phyloP scores from a whole-genome alignment of 2,113 vertebrate genomes.

The Elachura formosa region DNA sequence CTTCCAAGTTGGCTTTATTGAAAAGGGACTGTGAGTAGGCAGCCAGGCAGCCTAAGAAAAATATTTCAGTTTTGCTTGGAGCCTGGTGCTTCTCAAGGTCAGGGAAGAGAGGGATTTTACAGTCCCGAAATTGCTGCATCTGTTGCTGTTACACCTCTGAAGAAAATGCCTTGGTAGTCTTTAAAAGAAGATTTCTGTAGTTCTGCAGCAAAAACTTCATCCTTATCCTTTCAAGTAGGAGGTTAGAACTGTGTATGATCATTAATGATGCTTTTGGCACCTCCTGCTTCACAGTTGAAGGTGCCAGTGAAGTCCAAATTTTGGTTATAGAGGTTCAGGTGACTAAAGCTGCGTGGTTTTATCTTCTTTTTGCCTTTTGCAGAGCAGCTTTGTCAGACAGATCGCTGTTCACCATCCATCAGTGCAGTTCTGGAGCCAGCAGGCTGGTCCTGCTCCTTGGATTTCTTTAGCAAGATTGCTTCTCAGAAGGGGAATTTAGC shows the following conservation, averaged over 20 bases:
- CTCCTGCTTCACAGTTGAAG: neutral
- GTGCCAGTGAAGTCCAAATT: neutral
- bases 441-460: rapidly evolving
- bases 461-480: neutral
- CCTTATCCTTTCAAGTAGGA: neutral
- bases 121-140: neutral
- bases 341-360: neutral
- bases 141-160: neutral
- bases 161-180: neutral
- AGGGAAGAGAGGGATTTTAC: neutral
- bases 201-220: neutral
- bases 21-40: neutral
- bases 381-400: neutral
- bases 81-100: neutral
- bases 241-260: neutral
- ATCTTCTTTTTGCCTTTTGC: neutral
- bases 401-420: neutral
- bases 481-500: neutral
- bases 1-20: neutral
- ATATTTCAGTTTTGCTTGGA: neutral
- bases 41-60: neutral
- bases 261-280: neutral
- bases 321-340: neutral
- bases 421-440: neutral
- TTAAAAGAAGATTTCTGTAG: neutral